A percentile compares a stretch with the other conserved stretches of the same genome.
phyloP scores from a whole-genome alignment of 2,797 vertebrate genomes.

The Lates japonicus region DNA sequence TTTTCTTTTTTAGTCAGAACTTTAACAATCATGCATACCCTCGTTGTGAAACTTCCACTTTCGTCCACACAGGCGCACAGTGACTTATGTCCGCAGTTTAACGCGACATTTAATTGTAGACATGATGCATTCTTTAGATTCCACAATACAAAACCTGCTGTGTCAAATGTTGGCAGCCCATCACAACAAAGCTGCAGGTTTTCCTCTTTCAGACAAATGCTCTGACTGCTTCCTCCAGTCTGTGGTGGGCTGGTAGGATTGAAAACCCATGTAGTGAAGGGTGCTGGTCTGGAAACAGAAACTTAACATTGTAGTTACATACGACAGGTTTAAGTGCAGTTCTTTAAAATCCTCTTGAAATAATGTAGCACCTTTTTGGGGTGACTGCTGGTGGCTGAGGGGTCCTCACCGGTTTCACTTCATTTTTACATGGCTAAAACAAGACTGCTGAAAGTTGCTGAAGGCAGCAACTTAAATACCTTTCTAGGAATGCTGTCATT shows the following conservation, averaged over 20 bases:
- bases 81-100: background rate
- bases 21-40: too few relatives aligned
- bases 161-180: constrained; percentile 6
- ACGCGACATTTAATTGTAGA: constrained; percentile 30
- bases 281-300: constrained; percentile 15
- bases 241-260: background rate
- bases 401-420: constrained; percentile 19
- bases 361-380: constrained; percentile 50
- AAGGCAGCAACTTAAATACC: constrained; percentile 16
- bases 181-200: constrained; percentile 17
- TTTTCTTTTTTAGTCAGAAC: background rate
- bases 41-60: too few relatives aligned
- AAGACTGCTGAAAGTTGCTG: constrained; percentile 5
- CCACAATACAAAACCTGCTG: background rate
- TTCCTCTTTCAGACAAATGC: background rate
- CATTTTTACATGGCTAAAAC: background rate
- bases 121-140: background rate
- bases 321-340: constrained; percentile 18
- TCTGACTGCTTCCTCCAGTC: background rate
- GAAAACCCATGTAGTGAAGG: constrained; percentile 21
- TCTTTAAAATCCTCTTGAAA: constrained; percentile 35
- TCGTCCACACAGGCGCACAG: background rate
- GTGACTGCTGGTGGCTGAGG: constrained; percentile 62
- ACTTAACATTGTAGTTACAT: constrained; percentile 16
- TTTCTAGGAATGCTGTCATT: background rate